Evolutionary conservation across 2,888 invertebrate genomes (phyloP).

Genomic region (Sphinx pinastri): DNA sequence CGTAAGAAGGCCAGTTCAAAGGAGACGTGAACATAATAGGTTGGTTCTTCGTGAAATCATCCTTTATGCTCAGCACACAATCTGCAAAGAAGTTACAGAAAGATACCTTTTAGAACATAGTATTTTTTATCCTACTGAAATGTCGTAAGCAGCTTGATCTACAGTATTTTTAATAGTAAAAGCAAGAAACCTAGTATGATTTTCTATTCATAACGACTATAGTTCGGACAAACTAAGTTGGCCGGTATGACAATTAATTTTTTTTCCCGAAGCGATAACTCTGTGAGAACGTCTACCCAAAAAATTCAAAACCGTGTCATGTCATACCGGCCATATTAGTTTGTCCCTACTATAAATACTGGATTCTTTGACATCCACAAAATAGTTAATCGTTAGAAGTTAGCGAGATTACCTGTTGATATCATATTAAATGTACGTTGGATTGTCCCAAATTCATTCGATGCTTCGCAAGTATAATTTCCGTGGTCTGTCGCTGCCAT

Average conservation of each 20-base stretch:
- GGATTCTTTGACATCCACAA: no score
- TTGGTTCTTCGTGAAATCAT: constrained; percentile 43
- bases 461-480: constrained; percentile 54
- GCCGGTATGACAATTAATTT: no score
- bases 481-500: constrained; percentile 50
- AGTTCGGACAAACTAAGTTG: no score
- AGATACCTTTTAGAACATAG: no score
- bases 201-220: constrained; percentile 5
- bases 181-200: constrained; percentile 4
- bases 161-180: not conserved
- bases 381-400: no score
- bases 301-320: no score
- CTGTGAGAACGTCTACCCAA: no score
- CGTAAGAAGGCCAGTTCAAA: constrained; percentile 38
- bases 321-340: no score
- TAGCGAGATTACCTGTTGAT: constrained; percentile 42
- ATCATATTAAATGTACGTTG: constrained; percentile 49
- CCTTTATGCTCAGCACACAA: constrained; percentile 50
- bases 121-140: constrained; percentile 5
- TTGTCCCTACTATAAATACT: no score
- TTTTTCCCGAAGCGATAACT: no score
- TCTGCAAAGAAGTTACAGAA: constrained; percentile 46
- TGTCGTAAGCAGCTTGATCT: not conserved
- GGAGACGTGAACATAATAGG: constrained; percentile 47
- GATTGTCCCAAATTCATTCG: constrained; percentile 53